phyloP scores from a whole-genome alignment of 2,797 vertebrate genomes.

The Pyrocephalus nanus region DNA sequence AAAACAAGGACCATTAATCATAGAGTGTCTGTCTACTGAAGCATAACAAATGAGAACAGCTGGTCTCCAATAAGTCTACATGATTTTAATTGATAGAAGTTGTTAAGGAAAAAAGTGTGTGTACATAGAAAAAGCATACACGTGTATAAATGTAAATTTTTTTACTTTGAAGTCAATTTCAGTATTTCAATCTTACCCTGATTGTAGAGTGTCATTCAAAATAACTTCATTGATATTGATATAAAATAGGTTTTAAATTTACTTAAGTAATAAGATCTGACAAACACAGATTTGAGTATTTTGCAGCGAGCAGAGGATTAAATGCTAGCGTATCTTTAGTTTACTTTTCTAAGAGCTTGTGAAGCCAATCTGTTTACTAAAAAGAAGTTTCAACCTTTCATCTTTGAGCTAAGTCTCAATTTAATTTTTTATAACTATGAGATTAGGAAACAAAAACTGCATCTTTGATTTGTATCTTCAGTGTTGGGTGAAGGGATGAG shows the following conservation, averaged over 20 bases:
- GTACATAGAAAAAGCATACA: background rate
- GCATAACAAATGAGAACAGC: slow-evolving; percentile 51
- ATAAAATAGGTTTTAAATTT: background rate
- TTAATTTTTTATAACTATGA: background rate
- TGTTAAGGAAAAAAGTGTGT: background rate
- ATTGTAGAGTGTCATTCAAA: background rate
- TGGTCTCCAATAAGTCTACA: slow-evolving; percentile 58
- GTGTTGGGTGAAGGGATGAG: background rate
- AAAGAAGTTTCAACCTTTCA: background rate
- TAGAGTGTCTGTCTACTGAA: slow-evolving; percentile 48
- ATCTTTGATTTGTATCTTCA: background rate
- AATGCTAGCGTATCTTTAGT: background rate
- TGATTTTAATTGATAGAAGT: slow-evolving; percentile 59
- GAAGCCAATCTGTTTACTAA: background rate
- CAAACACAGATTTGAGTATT: background rate
- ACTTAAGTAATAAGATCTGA: background rate
- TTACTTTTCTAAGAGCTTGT: background rate
- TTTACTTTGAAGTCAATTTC: background rate
- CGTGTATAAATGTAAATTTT: background rate
- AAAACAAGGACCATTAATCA: slow-evolving; percentile 58
- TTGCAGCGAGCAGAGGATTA: background rate
- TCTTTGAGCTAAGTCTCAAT: background rate
- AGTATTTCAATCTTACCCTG: background rate
- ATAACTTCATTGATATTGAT: background rate
- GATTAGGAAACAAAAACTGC: background rate